Percentiles rank a stretch among this genome's conserved stretches.
Conservation (phyloP, 2,113 vertebrate species). For the Centrocercus urophasianus region DNA sequence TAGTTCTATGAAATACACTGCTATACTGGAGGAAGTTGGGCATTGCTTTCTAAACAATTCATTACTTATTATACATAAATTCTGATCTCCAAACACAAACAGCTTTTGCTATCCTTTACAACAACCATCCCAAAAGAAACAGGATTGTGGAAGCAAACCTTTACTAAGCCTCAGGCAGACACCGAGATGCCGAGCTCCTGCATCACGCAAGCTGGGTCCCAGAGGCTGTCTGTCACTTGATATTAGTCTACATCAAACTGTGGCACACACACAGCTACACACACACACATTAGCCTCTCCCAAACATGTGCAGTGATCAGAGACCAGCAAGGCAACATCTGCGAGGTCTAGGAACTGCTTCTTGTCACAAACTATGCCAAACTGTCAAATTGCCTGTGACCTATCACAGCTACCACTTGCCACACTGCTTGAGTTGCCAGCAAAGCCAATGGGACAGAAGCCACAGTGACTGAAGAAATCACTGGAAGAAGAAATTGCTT, state of each 20-base stretch:
- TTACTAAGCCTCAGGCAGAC: background rate
- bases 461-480: background rate
- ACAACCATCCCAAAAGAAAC: background rate
- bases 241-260: slow-evolving; percentile 34
- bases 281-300: slow-evolving; percentile 23
- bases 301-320: slow-evolving; percentile 59
- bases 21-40: background rate
- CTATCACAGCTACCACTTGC: background rate
- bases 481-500: background rate
- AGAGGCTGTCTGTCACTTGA: slow-evolving; percentile 46
- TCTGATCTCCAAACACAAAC: background rate
- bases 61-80: background rate
- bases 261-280: background rate
- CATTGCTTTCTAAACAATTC: background rate
- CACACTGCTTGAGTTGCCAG: background rate
- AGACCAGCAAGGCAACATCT: background rate
- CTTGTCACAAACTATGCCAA: slow-evolving; percentile 52
- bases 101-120: background rate
- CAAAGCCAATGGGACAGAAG: background rate
- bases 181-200: slow-evolving; percentile 54
- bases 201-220: background rate
- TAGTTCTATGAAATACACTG: background rate
- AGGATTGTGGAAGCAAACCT: slow-evolving; percentile 36
- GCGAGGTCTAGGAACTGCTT: slow-evolving; percentile 25
- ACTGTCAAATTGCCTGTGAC: slow-evolving; percentile 57